Percentiles rank a stretch among this genome's conserved stretches.
Evolutionary conservation across 1,140 invertebrate genomes (phyloP).

Genomic region (Aphidius gifuensis): DNA sequence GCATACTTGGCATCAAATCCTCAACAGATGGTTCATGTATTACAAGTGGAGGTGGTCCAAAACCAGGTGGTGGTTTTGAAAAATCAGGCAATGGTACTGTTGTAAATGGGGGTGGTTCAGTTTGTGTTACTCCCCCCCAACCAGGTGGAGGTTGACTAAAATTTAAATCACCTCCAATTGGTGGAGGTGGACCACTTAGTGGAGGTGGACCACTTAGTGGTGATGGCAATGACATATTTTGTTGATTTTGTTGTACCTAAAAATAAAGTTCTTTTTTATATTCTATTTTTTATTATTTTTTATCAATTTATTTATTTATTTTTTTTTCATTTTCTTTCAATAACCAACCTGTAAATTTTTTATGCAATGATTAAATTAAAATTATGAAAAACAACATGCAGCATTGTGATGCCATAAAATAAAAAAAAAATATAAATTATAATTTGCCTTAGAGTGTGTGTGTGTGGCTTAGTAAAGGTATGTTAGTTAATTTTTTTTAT

Average conservation of each 20-base stretch:
- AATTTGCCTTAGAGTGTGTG: too few relatives aligned
- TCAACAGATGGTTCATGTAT: slow-evolving; percentile 58
- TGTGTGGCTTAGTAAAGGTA: too few relatives aligned
- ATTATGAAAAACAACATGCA: too few relatives aligned
- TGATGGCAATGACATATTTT: slow-evolving; percentile 30
- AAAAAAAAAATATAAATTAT: too few relatives aligned
- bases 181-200: slow-evolving; percentile 29
- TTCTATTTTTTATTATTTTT: background rate
- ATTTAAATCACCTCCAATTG: slow-evolving; percentile 47
- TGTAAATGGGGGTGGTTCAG: slow-evolving; percentile 44
- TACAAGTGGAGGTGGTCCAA: slow-evolving; percentile 57
- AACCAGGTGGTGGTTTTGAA: slow-evolving; percentile 81
- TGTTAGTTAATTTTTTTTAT: too few relatives aligned
- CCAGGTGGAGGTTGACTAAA: slow-evolving; percentile 60
- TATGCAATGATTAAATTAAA: too few relatives aligned
- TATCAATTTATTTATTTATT: slow-evolving; percentile 26
- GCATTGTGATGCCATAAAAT: too few relatives aligned
- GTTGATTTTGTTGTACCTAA: slow-evolving; percentile 28
- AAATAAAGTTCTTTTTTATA: slow-evolving; percentile 2
- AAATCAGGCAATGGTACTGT: slow-evolving; percentile 71
- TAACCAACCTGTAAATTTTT: background rate
- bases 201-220: slow-evolving; percentile 28
- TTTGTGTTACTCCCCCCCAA: slow-evolving; percentile 43
- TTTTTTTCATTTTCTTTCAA: slow-evolving; percentile 1
- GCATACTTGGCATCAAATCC: slow-evolving; percentile 83